Percentiles rank a stretch among this genome's conserved stretches.
Conservation (phyloP, 2,113 vertebrate species). For the Acanthisitta chloris region DNA sequence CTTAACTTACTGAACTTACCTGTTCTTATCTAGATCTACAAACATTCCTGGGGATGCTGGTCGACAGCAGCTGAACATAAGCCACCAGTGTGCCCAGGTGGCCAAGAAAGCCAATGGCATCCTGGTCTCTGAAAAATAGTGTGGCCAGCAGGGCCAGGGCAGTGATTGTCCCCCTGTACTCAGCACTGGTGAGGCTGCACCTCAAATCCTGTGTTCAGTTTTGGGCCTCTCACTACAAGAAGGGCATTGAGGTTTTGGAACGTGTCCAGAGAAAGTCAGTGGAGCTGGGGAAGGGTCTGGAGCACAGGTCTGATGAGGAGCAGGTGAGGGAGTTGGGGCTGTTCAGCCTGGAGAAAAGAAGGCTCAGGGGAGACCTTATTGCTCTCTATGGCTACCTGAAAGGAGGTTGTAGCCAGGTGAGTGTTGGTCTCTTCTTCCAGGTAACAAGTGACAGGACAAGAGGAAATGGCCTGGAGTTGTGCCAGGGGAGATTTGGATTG, state of each 20-base stretch:
- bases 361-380: not conserved
- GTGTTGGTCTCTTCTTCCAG: not conserved
- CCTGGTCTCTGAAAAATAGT: not conserved
- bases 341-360: not conserved
- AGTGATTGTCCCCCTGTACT: not conserved
- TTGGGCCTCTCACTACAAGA: not conserved
- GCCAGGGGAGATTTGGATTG: not conserved
- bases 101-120: not conserved
- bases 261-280: not conserved
- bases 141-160: not conserved
- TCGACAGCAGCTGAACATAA: not conserved
- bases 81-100: not conserved
- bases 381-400: not conserved
- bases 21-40: not conserved
- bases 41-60: not conserved
- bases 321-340: not conserved
- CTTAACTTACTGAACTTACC: not conserved
- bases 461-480: not conserved
- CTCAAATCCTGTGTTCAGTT: not conserved
- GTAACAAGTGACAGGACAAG: not conserved
- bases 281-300: not conserved
- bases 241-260: not conserved
- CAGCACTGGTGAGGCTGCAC: not conserved
- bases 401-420: not conserved
- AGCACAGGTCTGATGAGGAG: not conserved